Percentiles rank a stretch among this genome's conserved stretches.
Evolutionary conservation across 2,113 vertebrate species (phyloP).

Genomic region (Struthio camelus): DNA sequence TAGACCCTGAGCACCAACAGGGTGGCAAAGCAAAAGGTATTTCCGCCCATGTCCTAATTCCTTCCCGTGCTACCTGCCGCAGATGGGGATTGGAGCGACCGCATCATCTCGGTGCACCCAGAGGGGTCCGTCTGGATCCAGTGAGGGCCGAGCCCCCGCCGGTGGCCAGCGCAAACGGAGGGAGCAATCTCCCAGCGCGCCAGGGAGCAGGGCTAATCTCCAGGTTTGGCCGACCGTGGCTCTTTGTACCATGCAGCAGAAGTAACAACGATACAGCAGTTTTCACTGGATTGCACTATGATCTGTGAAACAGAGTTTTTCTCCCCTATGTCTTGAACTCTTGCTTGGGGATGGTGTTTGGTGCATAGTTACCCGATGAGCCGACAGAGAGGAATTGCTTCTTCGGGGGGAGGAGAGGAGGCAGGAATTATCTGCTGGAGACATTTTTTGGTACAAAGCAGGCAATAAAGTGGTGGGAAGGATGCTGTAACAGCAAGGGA

Average conservation of each 20-base stretch:
- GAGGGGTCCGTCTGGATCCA: neutral
- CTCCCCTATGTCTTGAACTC: conserved; percentile 39
- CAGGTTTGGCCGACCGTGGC: neutral
- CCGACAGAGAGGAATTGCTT: neutral
- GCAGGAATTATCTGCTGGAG: neutral
- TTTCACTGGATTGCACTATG: conserved; percentile 36
- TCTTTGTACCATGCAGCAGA: neutral
- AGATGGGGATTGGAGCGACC: neutral
- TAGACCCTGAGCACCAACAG: neutral
- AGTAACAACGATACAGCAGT: neutral
- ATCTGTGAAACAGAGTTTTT: neutral
- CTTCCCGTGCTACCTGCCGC: neutral
- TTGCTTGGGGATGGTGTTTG: conserved; percentile 60
- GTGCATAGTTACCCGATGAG: conserved; percentile 62
- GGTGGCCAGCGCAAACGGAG: neutral
- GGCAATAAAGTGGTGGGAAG: neutral
- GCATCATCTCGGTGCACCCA: neutral
- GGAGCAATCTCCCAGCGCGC: neutral
- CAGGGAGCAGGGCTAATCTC: neutral
- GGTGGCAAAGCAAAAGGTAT: neutral
- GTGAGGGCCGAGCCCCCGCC: neutral
- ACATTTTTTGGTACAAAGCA: neutral
- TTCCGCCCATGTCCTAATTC: neutral
- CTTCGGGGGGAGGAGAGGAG: neutral
- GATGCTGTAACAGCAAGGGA: neutral